These are phyloP conservation scores for Heteropelma amictum DNA, from an alignment of 2,888 invertebrate species.

Conservation along the genomic window DNA sequence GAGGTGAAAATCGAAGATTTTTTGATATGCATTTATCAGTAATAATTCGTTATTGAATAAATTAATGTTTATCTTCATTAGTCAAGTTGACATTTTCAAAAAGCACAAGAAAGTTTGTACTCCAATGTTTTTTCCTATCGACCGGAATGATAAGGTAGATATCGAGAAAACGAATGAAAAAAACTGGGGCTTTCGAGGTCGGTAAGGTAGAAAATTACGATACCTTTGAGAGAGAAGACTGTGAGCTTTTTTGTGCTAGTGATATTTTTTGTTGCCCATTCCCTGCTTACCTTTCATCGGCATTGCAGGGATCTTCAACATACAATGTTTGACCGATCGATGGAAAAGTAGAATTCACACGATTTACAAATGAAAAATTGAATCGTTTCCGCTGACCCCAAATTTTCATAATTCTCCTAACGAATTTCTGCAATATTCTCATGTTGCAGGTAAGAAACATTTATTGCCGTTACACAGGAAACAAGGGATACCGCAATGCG, in stretches of 20 bases:
- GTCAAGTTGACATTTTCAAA: too few relatives aligned
- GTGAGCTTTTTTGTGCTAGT: not conserved
- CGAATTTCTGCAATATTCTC: not conserved
- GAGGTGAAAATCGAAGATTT: too few relatives aligned
- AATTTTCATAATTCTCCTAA: not conserved
- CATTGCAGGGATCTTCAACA: not conserved
- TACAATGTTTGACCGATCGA: not conserved
- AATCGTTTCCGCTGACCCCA: not conserved
- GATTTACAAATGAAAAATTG: not conserved
- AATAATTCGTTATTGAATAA: too few relatives aligned
- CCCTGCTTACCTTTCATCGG: not conserved
- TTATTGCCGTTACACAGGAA: not conserved
- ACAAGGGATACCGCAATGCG: not conserved
- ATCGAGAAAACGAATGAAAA: not conserved
- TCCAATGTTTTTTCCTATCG: not conserved
- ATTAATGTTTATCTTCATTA: too few relatives aligned
- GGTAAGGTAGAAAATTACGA: not conserved
- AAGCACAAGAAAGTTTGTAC: too few relatives aligned
- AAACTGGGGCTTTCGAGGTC: not conserved
- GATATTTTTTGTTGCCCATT: slow-evolving; percentile 2
- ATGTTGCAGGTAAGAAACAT: slow-evolving; percentile 46
- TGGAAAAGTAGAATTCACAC: not conserved
- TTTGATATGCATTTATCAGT: too few relatives aligned
- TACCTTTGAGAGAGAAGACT: not conserved
- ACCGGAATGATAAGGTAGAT: slow-evolving; percentile 25